Evolutionary conservation across 2,113 vertebrate species (phyloP), one percentile per base, ranked within the genome.

Genomic region (Gymnocephalus cernua): DNA sequence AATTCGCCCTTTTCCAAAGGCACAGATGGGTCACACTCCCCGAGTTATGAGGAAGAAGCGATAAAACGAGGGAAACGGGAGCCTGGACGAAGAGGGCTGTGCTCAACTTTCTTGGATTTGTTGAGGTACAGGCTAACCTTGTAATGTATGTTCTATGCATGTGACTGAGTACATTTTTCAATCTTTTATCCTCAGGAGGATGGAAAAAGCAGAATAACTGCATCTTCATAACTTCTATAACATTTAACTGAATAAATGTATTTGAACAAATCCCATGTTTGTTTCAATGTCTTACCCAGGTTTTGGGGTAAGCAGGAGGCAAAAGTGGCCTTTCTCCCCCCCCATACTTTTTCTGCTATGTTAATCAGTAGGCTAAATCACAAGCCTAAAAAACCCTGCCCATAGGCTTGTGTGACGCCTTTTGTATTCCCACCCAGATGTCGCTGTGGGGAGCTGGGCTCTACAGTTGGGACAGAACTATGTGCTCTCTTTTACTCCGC

Each of bases 401-500:
- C 38, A 38, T 10, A 38, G 38, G 38, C 38, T 38, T 38, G 38
- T 38, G 35, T 35, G 38, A 38, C 38, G 9, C 38, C 38, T 38
- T 35, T 44, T 56, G 64, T 41, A 45, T 74, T 84, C 69, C 83
- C 88, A 90, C 78, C 82, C 88, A 94, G 94, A 92, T 94, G 95
- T 95, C 94, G 93, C 95, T 95, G 93, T 94, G 67, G 91, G 88
- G 85, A 90, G 83, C 84, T 38, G 71, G 44, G 70, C 77, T 44
- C 29, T 74, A 82, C 89, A 82, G 80, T 93, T 89, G 75, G 84
- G 72, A 63, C 68, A 4, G 63, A 2, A 14, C 51, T 47, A 69
- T 57, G 78, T 79, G 80, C 75, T 56, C 91, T 82, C 93, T 92
- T 93, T 88, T 92, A 94, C 83, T 23, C 74, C 85, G 79, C 87